These are phyloP conservation scores for Poecilus cupreus DNA, from an alignment of 2,888 invertebrate species.

Conservation along the genomic window DNA sequence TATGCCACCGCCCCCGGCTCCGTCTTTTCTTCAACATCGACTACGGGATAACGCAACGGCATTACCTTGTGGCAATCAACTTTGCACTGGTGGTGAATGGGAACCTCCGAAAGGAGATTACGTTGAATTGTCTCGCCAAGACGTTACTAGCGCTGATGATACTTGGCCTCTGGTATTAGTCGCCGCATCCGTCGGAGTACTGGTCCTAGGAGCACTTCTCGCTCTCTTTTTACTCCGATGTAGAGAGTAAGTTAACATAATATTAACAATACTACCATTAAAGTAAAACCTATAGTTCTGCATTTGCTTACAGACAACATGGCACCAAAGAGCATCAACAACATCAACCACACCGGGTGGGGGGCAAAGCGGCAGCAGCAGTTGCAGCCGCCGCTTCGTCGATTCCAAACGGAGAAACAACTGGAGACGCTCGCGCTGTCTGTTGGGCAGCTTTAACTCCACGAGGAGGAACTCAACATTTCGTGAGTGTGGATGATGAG, in stretches of 20 bases:
- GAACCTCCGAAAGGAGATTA: slow-evolving; percentile 78
- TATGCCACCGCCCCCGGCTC: slow-evolving; percentile 90
- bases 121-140: slow-evolving; percentile 85
- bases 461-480: slow-evolving; percentile 85
- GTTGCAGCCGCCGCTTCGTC: slow-evolving; percentile 70
- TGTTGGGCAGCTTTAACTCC: slow-evolving; percentile 93
- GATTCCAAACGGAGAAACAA: slow-evolving; percentile 78
- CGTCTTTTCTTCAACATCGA: slow-evolving; percentile 80
- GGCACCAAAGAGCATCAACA: slow-evolving; percentile 71
- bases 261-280: slow-evolving; percentile 23
- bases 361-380: slow-evolving; percentile 65
- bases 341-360: slow-evolving; percentile 69
- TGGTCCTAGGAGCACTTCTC: slow-evolving; percentile 85
- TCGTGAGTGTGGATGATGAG: slow-evolving; percentile 78
- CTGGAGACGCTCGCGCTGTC: slow-evolving; percentile 71
- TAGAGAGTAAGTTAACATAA: slow-evolving; percentile 79
- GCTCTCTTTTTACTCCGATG: slow-evolving; percentile 88
- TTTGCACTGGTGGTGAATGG: slow-evolving; percentile 69
- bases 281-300: slow-evolving; percentile 35
- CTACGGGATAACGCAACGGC: slow-evolving; percentile 77
- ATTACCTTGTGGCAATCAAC: slow-evolving; percentile 65
- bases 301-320: slow-evolving; percentile 65
- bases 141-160: slow-evolving; percentile 80
- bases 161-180: slow-evolving; percentile 89
- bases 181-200: slow-evolving; percentile 86